Evolutionary conservation across 2,797 vertebrate genomes (phyloP).

Genomic region (Syngnathus acus): DNA sequence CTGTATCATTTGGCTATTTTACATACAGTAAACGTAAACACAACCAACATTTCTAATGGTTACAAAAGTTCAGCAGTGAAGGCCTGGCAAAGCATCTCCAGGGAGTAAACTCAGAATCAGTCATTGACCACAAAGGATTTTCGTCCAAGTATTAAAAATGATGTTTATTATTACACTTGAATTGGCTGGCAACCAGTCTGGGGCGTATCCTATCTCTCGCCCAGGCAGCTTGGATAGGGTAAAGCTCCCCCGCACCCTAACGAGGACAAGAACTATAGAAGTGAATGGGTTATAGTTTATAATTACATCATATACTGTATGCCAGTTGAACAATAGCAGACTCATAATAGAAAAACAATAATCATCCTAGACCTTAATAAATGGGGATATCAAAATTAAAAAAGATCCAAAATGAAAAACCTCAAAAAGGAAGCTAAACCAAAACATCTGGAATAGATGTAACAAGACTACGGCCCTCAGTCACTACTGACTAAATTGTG

Average conservation of each 20-base stretch:
- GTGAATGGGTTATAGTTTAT: not conserved
- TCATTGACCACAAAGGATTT: not conserved
- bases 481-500: too few species aligned
- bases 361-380: too few species aligned
- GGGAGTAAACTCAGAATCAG: slow-evolving; percentile 10
- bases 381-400: too few species aligned
- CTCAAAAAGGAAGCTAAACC: too few species aligned
- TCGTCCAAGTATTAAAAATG: slow-evolving; percentile 7
- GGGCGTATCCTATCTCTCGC: not conserved
- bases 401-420: too few species aligned
- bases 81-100: not conserved
- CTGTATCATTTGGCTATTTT: not conserved
- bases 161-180: not conserved
- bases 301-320: not conserved
- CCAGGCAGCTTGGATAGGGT: not conserved
- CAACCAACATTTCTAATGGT: not conserved
- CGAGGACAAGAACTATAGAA: not conserved
- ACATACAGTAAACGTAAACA: not conserved
- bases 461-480: too few species aligned
- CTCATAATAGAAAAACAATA: too few species aligned
- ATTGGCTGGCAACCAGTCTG: not conserved
- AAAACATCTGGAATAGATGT: too few species aligned
- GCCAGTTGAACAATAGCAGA: too few species aligned
- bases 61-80: not conserved
- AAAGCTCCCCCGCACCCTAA: not conserved